phyloP scores from a whole-genome alignment of 2,888 invertebrate genomes.

The Orthonychiurus folsomi region DNA sequence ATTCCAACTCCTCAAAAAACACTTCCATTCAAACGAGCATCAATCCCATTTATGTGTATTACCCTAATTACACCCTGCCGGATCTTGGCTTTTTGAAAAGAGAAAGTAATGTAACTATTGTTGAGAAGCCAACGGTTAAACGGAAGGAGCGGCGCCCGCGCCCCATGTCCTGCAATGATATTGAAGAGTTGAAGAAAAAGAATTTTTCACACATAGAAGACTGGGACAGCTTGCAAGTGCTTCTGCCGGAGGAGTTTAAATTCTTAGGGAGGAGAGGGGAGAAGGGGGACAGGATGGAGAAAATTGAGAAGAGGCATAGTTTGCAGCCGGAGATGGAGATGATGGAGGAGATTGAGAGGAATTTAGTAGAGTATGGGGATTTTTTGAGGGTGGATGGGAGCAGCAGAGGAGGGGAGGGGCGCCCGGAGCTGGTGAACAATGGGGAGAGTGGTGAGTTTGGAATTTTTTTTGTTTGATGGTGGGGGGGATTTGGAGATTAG shows the following conservation, averaged over 20 bases:
- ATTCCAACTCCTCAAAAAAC: not conserved
- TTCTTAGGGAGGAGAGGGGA: not conserved
- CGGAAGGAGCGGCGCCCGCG: constrained; percentile 41
- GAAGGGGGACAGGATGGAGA: constrained; percentile 53
- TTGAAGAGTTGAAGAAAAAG: constrained; percentile 68
- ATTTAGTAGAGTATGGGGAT: not conserved
- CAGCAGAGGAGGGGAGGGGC: too few relatives aligned
- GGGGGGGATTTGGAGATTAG: constrained; percentile 2
- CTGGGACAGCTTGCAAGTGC: constrained; percentile 84
- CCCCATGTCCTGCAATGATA: constrained; percentile 71
- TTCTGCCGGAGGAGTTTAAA: constrained; percentile 63
- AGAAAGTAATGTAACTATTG: not conserved
- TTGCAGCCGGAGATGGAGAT: constrained; percentile 34
- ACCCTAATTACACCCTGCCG: not conserved
- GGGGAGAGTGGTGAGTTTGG: constrained; percentile 5
- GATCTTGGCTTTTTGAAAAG: not conserved
- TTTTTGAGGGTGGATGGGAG: not conserved
- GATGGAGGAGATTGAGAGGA: constrained; percentile 36
- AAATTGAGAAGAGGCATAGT: constrained; percentile 11
- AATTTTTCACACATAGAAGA: constrained; percentile 79
- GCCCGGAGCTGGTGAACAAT: too few relatives aligned
- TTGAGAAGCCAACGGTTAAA: not conserved
- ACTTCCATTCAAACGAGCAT: not conserved
- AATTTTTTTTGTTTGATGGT: constrained; percentile 7
- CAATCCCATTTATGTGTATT: not conserved